These are phyloP conservation scores for Carettochelys insculpta DNA, from an alignment of 2,113 vertebrate genomes.

Conservation along the genomic window DNA sequence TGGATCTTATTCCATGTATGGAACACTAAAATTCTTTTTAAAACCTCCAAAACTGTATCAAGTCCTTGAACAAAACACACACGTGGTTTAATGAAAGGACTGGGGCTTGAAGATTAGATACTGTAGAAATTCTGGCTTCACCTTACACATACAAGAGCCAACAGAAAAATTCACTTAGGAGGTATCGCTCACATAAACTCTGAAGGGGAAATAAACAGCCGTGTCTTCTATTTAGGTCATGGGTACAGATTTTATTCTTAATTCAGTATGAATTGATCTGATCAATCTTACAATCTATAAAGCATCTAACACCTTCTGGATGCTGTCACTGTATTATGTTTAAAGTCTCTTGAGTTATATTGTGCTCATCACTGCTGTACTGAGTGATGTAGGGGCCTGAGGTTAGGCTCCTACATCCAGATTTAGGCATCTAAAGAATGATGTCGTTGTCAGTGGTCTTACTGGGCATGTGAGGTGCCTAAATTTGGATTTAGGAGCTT, in stretches of 20 bases:
- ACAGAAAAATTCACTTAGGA: neutral
- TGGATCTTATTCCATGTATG: neutral
- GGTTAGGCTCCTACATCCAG: neutral
- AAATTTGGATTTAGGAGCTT: neutral
- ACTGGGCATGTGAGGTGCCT: neutral
- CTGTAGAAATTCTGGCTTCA: neutral
- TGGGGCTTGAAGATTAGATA: neutral
- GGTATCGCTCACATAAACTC: neutral
- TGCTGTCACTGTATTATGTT: neutral
- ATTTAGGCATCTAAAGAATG: neutral
- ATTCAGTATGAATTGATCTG: neutral
- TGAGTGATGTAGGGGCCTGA: neutral
- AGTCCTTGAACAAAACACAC: neutral
- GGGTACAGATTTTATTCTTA: neutral
- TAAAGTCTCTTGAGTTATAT: neutral
- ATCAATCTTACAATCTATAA: neutral
- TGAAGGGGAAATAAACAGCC: neutral
- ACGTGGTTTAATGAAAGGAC: neutral
- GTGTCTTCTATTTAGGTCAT: neutral
- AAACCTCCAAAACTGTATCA: neutral
- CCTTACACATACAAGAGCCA: neutral
- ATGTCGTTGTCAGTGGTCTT: neutral
- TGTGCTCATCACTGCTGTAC: neutral
- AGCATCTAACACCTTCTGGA: neutral
- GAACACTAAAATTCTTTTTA: neutral